Evolutionary conservation across 2,888 invertebrate species (phyloP).

Genomic region (Polyommatus iphigenia): DNA sequence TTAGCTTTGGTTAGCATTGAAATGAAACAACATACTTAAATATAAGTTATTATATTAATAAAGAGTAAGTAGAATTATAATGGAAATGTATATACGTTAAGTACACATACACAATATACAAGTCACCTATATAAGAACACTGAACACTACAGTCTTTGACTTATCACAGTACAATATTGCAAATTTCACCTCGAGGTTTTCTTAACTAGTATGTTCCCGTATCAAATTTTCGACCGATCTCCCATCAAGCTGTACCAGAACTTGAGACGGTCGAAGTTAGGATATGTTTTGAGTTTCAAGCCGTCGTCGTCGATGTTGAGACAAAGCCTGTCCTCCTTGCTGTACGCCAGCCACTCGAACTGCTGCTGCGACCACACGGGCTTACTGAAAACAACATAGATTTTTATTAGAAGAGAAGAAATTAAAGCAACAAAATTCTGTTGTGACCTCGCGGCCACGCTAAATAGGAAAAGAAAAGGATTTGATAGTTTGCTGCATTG

Average conservation of each 20-base stretch:
- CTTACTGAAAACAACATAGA: slow-evolving; percentile 50
- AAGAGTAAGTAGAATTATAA: slow-evolving; percentile 1
- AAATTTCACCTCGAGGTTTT: slow-evolving; percentile 20
- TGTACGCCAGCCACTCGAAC: slow-evolving; percentile 61
- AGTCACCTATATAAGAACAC: neutral
- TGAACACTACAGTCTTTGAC: slow-evolving; percentile 17
- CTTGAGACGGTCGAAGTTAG: slow-evolving; percentile 41
- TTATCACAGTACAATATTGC: slow-evolving; percentile 23
- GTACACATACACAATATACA: slow-evolving; percentile 29
- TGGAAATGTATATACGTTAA: neutral
- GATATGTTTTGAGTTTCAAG: slow-evolving; percentile 39
- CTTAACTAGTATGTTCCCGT: slow-evolving; percentile 33
- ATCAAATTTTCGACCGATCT: slow-evolving; percentile 55
- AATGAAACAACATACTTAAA: neutral
- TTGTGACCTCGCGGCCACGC: too few relatives aligned
- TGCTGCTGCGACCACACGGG: slow-evolving; percentile 56
- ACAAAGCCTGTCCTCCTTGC: slow-evolving; percentile 45
- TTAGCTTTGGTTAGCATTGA: too few relatives aligned
- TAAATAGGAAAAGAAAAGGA: too few relatives aligned
- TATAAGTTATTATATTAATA: slow-evolving; percentile 3
- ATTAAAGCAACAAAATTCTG: too few relatives aligned
- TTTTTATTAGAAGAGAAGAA: too few relatives aligned
- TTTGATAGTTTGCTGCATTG: too few relatives aligned
- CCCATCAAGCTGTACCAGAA: slow-evolving; percentile 46
- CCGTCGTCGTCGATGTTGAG: slow-evolving; percentile 52